A percentile compares a stretch with the other conserved stretches of the same genome.
Evolutionary conservation across 2,113 vertebrate species (phyloP).

Genomic region (Crotalus tigris): DNA sequence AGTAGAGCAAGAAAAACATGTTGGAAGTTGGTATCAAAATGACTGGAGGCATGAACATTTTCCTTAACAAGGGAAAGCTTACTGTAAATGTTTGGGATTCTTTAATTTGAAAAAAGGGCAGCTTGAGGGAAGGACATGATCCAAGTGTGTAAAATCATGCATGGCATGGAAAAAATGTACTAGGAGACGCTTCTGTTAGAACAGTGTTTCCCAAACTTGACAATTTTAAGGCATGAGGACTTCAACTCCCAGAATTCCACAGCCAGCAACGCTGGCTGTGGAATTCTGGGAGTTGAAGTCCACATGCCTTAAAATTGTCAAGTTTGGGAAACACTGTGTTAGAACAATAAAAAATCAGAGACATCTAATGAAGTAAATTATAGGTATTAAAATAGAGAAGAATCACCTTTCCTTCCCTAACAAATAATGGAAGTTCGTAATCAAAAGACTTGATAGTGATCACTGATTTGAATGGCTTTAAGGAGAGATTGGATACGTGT

Average conservation of each 20-base stretch:
- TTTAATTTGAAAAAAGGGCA: neutral
- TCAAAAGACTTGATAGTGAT: neutral
- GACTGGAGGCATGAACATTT: neutral
- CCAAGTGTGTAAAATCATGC: neutral
- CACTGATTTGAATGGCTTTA: neutral
- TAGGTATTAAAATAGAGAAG: neutral
- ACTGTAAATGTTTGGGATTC: neutral
- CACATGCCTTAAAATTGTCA: no score
- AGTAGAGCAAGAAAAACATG: neutral
- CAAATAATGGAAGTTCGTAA: neutral
- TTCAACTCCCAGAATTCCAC: no score
- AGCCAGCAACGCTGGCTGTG: no score
- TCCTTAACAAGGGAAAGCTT: neutral
- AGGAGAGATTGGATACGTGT: neutral
- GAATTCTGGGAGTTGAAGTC: no score
- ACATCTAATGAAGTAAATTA: neutral
- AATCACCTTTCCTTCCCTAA: neutral
- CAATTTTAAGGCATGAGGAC: no score
- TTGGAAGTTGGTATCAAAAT: neutral
- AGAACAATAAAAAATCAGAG: neutral
- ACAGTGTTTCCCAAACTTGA: neutral
- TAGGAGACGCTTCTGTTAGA: neutral
- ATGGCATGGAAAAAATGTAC: neutral
- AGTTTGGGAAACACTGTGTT: no score
- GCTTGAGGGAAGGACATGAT: neutral